Evolutionary conservation across 2,113 vertebrate species (phyloP).

Genomic region (Anser brachyrhynchus): DNA sequence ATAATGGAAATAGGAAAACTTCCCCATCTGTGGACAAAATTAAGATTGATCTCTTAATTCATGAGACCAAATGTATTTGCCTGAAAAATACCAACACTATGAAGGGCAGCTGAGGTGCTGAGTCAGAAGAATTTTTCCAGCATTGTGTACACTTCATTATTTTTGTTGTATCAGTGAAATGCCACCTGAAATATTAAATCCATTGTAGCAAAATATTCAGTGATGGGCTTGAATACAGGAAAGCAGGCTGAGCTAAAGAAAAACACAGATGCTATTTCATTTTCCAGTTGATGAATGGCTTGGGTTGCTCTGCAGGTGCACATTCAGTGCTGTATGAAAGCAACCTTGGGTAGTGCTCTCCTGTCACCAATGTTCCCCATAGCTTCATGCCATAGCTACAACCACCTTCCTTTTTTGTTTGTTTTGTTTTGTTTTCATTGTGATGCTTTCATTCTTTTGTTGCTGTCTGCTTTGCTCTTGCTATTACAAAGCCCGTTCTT

Average conservation of each 20-base stretch:
- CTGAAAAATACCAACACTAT: neutral
- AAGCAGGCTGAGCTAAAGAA: neutral
- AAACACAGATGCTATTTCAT: neutral
- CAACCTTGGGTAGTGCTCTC: neutral
- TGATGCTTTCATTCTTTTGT: neutral
- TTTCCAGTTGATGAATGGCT: neutral
- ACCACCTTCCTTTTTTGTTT: neutral
- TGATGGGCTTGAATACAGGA: neutral
- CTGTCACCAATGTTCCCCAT: neutral
- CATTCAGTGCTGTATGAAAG: neutral
- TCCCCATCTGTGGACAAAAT: neutral
- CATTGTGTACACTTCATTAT: neutral
- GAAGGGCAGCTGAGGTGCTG: neutral
- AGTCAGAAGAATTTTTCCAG: neutral
- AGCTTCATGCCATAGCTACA: neutral
- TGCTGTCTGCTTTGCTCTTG: neutral
- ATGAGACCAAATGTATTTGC: neutral
- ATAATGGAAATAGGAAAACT: neutral
- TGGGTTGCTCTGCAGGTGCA: neutral
- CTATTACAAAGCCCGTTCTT: neutral
- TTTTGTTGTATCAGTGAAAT: neutral
- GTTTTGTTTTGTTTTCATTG: fast-evolving
- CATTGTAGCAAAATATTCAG: neutral
- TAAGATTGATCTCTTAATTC: conserved; percentile 34
- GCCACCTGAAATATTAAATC: neutral